Percentiles rank a stretch among this genome's conserved stretches.
These are phyloP conservation scores for Phrynocephalus vlangalii DNA, from an alignment of 2,797 vertebrate species.

Conservation along the genomic window DNA sequence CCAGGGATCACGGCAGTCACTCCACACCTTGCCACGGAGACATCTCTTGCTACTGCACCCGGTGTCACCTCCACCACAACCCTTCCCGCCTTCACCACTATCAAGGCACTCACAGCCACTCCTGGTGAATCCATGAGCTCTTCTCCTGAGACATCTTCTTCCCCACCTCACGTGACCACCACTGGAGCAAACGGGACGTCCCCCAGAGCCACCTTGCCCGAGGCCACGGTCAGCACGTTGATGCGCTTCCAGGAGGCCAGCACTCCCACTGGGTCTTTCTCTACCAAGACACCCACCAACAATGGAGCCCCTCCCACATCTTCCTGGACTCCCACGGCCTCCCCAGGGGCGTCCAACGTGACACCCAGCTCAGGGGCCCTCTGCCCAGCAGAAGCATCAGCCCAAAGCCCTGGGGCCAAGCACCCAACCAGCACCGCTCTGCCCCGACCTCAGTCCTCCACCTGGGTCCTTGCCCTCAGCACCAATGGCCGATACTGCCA, in stretches of 20 bases:
- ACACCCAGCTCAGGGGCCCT: not conserved
- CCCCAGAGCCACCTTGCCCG: not conserved
- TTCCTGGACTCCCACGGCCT: not conserved
- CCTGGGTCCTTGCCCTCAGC: not conserved
- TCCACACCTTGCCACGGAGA: not conserved
- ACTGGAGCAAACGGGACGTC: not conserved
- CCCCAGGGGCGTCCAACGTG: accelerated
- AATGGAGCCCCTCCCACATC: accelerated
- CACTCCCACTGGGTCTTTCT: accelerated
- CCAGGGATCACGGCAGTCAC: not conserved
- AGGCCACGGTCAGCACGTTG: not conserved
- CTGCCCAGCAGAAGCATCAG: accelerated
- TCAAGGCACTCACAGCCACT: not conserved
- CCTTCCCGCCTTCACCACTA: not conserved
- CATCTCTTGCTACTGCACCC: accelerated
- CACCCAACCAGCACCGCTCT: accelerated
- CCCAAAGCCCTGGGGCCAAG: accelerated
- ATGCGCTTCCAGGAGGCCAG: not conserved
- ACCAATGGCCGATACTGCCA: not conserved
- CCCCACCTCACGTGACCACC: not conserved
- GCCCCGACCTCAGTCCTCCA: accelerated
- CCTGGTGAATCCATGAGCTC: not conserved
- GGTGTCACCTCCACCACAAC: not conserved
- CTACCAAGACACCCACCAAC: not conserved
- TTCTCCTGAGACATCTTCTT: no score